Percentiles rank a stretch among this genome's conserved stretches.
These are phyloP conservation scores for Coluber constrictor DNA, from an alignment of 2,797 vertebrate species.

Conservation along the genomic window DNA sequence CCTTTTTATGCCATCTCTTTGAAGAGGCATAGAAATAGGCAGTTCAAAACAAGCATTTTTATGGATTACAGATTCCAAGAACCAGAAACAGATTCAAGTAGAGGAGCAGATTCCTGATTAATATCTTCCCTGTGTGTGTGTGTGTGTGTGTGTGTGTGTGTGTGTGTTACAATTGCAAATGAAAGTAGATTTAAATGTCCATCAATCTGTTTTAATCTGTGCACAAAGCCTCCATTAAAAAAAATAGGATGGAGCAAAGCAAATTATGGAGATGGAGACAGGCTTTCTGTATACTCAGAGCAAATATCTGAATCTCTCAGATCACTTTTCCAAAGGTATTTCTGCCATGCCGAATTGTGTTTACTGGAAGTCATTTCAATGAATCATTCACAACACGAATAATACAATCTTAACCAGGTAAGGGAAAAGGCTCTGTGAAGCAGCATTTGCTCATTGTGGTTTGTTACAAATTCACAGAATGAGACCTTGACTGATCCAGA, in stretches of 20 bases:
- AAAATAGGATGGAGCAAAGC: not conserved
- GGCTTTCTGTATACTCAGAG: not conserved
- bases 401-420: not conserved
- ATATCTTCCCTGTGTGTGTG: not conserved
- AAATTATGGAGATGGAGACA: not conserved
- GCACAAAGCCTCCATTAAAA: not conserved
- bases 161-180: not conserved
- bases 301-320: not conserved
- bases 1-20: not conserved
- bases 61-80: not conserved
- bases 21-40: constrained; percentile 26
- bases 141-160: not conserved
- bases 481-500: not conserved
- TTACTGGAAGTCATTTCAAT: not conserved
- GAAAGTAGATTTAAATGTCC: not conserved
- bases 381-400: not conserved
- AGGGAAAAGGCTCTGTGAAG: not conserved
- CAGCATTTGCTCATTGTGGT: not conserved
- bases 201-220: not conserved
- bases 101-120: not conserved
- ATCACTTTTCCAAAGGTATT: not conserved
- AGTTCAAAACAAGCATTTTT: constrained; percentile 25
- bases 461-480: not conserved
- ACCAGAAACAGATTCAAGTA: not conserved
- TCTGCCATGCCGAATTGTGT: not conserved